Evolutionary conservation across 2,888 invertebrate species (phyloP).

Genomic region (Meghimatium bilineatum): DNA sequence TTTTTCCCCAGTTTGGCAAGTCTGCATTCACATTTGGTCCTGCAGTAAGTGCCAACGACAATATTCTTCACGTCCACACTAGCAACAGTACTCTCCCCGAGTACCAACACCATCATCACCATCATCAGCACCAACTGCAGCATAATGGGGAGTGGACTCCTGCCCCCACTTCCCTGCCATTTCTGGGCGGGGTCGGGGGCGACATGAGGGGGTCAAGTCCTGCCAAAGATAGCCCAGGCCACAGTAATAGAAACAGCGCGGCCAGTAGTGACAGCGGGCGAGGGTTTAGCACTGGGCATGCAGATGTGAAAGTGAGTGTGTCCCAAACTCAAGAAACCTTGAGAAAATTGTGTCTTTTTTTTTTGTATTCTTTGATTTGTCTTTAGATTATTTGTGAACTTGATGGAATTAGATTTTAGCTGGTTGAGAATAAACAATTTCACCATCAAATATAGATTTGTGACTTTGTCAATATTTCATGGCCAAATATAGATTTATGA

Average conservation of each 20-base stretch:
- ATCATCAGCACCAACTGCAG: constrained; percentile 30
- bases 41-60: constrained; percentile 39
- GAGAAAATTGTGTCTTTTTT: too few relatives aligned
- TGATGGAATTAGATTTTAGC: too few relatives aligned
- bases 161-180: constrained; percentile 43
- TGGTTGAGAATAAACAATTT: too few relatives aligned
- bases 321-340: too few relatives aligned
- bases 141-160: constrained; percentile 44
- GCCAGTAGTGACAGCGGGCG: constrained; percentile 75
- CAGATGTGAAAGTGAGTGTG: constrained; percentile 57
- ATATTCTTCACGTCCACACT: not conserved
- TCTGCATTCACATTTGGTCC: constrained; percentile 39
- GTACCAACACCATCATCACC: constrained; percentile 17
- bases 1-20: constrained; percentile 39
- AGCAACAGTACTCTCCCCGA: constrained; percentile 7
- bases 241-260: constrained; percentile 75
- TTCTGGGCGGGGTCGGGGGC: constrained; percentile 45
- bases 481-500: too few relatives aligned
- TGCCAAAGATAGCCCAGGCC: constrained; percentile 68
- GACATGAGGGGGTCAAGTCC: constrained; percentile 66
- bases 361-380: too few relatives aligned
- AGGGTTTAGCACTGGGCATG: constrained; percentile 66
- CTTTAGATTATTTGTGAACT: too few relatives aligned
- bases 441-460: too few relatives aligned
- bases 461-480: too few relatives aligned